Evolutionary conservation across 2,113 vertebrate species (phyloP).

Genomic region (Melanotaenia duboulayi): DNA sequence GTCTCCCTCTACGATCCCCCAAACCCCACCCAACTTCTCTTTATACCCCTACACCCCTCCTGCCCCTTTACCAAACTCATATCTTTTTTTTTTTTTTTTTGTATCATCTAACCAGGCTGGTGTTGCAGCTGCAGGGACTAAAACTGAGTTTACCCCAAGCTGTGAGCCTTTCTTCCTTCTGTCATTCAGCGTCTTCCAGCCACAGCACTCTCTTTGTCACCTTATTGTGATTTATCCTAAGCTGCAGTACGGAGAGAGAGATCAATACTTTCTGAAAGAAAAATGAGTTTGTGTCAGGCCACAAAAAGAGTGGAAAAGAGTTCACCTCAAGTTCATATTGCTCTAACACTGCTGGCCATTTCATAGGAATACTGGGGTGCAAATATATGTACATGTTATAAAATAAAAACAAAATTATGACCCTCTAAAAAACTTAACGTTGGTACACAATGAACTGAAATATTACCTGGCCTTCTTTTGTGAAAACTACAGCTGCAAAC

Average conservation of each 20-base stretch:
- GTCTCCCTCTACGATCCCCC: too few relatives aligned
- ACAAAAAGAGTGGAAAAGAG: constrained; percentile 24
- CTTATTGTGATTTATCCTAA: constrained; percentile 74
- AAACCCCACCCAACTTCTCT: too few relatives aligned
- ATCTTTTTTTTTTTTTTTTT: background rate
- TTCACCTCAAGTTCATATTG: constrained; percentile 56
- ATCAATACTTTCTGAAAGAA: constrained; percentile 74
- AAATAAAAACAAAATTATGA: background rate
- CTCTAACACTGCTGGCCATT: constrained; percentile 21
- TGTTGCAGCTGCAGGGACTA: background rate
- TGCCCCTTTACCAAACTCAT: too few relatives aligned
- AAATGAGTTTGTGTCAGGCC: constrained; percentile 57
- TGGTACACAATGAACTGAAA: too few relatives aligned
- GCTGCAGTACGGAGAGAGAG: constrained; percentile 44
- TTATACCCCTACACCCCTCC: too few relatives aligned
- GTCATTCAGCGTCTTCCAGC: constrained; percentile 17
- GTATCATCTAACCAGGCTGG: background rate
- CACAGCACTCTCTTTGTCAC: constrained; percentile 65
- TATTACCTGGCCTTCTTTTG: background rate
- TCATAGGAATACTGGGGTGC: background rate
- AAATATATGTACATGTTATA: background rate
- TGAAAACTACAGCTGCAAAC: background rate
- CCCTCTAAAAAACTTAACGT: too few relatives aligned
- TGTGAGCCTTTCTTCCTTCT: constrained; percentile 11
- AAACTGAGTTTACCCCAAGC: constrained; percentile 23